These are phyloP conservation scores for Decapterus maruadsi DNA, from an alignment of 2,797 vertebrate genomes.

Conservation along the genomic window DNA sequence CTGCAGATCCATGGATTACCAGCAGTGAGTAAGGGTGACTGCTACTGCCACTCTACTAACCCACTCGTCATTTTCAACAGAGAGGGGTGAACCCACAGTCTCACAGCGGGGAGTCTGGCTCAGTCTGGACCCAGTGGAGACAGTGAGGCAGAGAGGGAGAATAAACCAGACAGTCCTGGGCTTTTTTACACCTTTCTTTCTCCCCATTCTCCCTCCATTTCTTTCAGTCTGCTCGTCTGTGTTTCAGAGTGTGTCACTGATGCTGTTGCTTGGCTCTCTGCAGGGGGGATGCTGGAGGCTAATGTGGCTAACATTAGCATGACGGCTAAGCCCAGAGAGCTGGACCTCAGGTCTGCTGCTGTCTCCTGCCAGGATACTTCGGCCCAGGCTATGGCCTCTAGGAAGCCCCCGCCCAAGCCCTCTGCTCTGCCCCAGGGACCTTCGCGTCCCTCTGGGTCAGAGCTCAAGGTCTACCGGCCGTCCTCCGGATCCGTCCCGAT, in stretches of 20 bases:
- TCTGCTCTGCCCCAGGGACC: conserved; percentile 83
- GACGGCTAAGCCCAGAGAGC: conserved; percentile 87
- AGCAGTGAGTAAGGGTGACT: conserved; percentile 69
- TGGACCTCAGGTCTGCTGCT: conserved; percentile 84
- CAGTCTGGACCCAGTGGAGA: conserved; percentile 51
- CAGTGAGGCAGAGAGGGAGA: conserved; percentile 39
- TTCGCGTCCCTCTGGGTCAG: conserved; percentile 77
- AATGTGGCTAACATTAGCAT: conserved; percentile 84
- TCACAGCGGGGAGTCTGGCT: conserved; percentile 70
- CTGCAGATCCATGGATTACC: conserved; percentile 74
- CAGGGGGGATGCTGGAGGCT: conserved; percentile 92
- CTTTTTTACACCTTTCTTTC: conserved; percentile 38
- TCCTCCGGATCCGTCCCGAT: conserved; percentile 85
- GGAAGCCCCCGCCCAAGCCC: conserved; percentile 81
- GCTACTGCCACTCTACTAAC: conserved; percentile 57
- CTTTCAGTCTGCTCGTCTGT: conserved; percentile 53
- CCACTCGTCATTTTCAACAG: conserved; percentile 62
- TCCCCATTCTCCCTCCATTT: conserved; percentile 40
- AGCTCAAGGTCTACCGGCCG: conserved; percentile 85
- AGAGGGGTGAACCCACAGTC: conserved; percentile 61
- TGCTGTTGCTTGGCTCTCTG: conserved; percentile 89
- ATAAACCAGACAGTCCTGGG: conserved; percentile 47
- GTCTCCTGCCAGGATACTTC: conserved; percentile 74
- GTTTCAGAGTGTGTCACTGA: conserved; percentile 74
- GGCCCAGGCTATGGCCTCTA: conserved; percentile 85